Base-by-base conservation (phyloP, 1,140 invertebrate species). In the Calliopsis andreniformis region DNA sequence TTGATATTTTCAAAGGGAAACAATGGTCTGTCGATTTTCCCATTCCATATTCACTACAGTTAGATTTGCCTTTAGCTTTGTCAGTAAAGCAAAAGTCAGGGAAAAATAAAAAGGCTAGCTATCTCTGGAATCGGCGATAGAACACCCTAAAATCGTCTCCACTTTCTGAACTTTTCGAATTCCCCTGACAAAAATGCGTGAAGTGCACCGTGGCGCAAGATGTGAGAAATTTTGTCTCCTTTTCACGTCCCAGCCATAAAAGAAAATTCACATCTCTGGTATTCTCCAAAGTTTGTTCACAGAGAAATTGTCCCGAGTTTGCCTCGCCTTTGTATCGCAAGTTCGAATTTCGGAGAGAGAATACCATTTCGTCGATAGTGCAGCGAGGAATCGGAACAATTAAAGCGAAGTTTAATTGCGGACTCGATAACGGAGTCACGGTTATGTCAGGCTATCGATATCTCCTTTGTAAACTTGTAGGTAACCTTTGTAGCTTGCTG, bases 301-400 rank as follows among this genome's bases (percentile, higher is more conserved):
- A 16, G 35, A 3, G 42, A 16, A 80, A 80, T 78, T 43, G 56
- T 45, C 61, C 18, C 42, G 30, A 73, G 30, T 32, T 70, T 42
- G 61, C 45, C 35, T 35, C n/a, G 55, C 20, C 53, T 68, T 71
- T 53, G 78, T 76, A 76, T 69, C 63, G 49, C 28, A 18, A 68
- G 53, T 30, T 12, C 35, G 4, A 20, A 0, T 6, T n/a, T 8
- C 7, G 28, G 20, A 16, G 20, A n/a, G 8, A n/a, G 18, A 39
- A 7, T n/a, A 20, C 32, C 7, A 18, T 16, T 23, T 8, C 6
- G 8, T 35, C 42, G 4, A 18, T 47, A 8, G 25, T 18, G n/a
- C n/a, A n/a, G 7, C 25, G 6, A 18, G 25, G 14, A 20, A 56
- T 23, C 66, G 6, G 14, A 12, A 56, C 20, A 39, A 39, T 39